phyloP scores from a whole-genome alignment of 2,113 vertebrate genomes.

The Phalacrocorax aristotelis region DNA sequence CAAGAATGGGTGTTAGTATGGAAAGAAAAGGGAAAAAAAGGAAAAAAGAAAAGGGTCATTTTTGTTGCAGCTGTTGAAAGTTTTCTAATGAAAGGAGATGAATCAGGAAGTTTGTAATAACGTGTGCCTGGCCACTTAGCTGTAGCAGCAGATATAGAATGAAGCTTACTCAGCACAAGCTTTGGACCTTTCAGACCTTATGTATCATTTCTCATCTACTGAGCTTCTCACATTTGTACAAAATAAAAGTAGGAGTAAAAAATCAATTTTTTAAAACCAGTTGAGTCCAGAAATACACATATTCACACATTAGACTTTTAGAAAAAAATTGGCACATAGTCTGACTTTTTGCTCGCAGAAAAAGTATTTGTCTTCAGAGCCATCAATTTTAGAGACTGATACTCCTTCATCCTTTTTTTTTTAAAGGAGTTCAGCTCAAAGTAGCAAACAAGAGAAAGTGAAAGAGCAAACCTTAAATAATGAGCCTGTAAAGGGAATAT shows the following conservation, averaged over 20 bases:
- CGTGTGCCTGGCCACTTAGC: background rate
- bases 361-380: background rate
- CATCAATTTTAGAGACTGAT: conserved; percentile 25
- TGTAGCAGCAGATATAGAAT: conserved; percentile 6
- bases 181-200: conserved; percentile 40
- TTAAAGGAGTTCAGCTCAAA: conserved; percentile 36
- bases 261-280: background rate
- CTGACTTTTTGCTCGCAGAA: background rate
- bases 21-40: background rate
- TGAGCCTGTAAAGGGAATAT: conserved; percentile 26
- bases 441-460: conserved; percentile 20
- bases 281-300: background rate
- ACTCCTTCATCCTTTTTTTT: background rate
- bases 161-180: conserved; percentile 29
- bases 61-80: background rate
- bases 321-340: background rate
- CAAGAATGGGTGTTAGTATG: background rate
- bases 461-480: conserved; percentile 43
- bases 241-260: background rate
- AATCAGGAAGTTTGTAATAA: conserved; percentile 46
- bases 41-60: background rate
- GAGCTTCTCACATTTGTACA: background rate
- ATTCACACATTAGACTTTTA: background rate
- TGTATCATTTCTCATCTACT: conserved; percentile 27
- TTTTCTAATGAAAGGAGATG: conserved; percentile 47